phyloP scores from a whole-genome alignment of 1,140 invertebrate species.

The Drosophila littoralis region DNA sequence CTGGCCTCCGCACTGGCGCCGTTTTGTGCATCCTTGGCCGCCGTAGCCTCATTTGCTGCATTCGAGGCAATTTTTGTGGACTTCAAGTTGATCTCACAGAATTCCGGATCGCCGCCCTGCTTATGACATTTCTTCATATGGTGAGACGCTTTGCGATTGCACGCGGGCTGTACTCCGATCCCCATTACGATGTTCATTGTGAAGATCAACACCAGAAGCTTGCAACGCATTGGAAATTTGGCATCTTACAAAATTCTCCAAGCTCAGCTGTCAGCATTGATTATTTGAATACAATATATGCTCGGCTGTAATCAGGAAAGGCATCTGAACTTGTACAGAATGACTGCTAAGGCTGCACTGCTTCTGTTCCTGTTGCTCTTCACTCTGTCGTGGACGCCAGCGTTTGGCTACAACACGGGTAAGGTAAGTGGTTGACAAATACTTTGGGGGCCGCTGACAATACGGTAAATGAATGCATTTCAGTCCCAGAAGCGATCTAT shows the following conservation, averaged over 20 bases:
- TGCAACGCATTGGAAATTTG: constrained; percentile 50
- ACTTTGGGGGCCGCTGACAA: too few relatives aligned
- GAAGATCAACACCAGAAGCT: constrained; percentile 20
- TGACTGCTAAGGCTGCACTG: constrained; percentile 10
- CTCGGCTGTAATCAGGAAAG: neutral
- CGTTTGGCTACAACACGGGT: constrained; percentile 26
- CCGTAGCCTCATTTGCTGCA: constrained; percentile 25
- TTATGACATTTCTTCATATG: neutral
- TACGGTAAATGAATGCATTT: neutral
- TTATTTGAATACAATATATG: neutral
- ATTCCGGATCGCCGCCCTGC: neutral
- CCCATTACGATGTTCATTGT: constrained; percentile 30
- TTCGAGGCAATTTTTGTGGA: constrained; percentile 28
- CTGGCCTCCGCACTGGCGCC: constrained; percentile 13
- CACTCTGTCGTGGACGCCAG: too few relatives aligned
- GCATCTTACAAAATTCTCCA: constrained; percentile 45
- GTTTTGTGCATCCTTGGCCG: constrained; percentile 33
- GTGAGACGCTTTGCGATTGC: neutral
- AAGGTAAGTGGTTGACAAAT: constrained; percentile 8
- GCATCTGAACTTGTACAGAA: neutral
- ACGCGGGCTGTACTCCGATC: neutral
- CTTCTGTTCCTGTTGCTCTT: neutral
- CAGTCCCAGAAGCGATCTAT: neutral
- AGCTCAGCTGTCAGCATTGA: neutral
- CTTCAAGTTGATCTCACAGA: constrained; percentile 27